Conservation (phyloP, 2,888 invertebrate genomes). For the Xestia xanthographa region DNA sequence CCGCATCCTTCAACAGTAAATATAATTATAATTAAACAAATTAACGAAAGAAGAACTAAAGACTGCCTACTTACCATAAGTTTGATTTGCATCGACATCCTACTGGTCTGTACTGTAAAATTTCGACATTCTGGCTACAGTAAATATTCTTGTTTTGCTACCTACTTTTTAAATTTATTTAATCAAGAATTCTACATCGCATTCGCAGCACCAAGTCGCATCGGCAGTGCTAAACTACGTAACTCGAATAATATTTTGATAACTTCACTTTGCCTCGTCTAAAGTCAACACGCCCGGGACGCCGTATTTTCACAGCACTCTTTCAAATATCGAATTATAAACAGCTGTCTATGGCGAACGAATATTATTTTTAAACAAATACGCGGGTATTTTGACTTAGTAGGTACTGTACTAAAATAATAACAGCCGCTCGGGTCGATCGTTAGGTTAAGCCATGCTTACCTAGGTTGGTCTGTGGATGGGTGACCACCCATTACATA, state of each 20-base stretch:
- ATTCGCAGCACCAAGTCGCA: constrained; percentile 21
- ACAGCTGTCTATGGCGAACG: constrained; percentile 17
- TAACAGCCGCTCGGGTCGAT: too few species aligned
- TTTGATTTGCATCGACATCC: too few species aligned
- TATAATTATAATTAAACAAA: too few species aligned
- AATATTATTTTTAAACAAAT: constrained; percentile 14
- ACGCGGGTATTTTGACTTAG: background rate
- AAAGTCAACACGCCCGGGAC: constrained; percentile 33
- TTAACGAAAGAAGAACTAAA: background rate
- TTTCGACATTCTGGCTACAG: background rate
- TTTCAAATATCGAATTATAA: constrained; percentile 48
- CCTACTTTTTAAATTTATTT: background rate
- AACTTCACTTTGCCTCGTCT: constrained; percentile 29
- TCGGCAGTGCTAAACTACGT: constrained; percentile 10
- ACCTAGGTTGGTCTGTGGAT: too few species aligned
- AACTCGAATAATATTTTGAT: constrained; percentile 48
- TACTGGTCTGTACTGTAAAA: background rate
- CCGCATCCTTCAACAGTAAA: too few species aligned
- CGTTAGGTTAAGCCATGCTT: too few species aligned
- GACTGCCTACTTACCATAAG: too few species aligned
- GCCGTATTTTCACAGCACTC: constrained; percentile 40
- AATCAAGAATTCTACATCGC: constrained; percentile 16
- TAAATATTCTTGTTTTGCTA: background rate
- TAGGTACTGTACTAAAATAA: too few species aligned
- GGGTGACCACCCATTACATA: too few species aligned